Evolutionary conservation across 1,140 invertebrate species (phyloP).

Genomic region (Melipona quadrifasciata): DNA sequence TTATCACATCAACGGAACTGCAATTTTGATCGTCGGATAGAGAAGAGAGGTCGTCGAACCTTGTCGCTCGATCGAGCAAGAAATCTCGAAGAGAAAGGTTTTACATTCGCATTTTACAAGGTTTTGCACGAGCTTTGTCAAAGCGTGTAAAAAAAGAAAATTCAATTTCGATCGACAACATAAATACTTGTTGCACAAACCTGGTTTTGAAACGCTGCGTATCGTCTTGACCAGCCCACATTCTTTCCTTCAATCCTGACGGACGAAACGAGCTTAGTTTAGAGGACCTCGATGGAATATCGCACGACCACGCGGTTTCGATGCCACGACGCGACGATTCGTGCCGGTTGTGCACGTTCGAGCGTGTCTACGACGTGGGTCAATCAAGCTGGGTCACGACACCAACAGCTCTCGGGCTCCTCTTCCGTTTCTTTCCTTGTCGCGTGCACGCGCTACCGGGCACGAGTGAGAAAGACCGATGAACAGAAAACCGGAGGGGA

Average conservation of each 20-base stretch:
- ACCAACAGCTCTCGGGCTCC: constrained; percentile 16
- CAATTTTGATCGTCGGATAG: constrained; percentile 12
- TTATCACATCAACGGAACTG: constrained; percentile 8
- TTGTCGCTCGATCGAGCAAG: constrained; percentile 24
- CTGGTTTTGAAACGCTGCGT: constrained; percentile 77
- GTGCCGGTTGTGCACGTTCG: constrained; percentile 49
- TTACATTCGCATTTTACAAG: constrained; percentile 18
- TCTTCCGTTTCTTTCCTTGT: constrained; percentile 40
- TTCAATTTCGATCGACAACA: background rate
- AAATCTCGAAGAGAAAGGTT: constrained; percentile 31
- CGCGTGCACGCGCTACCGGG: background rate
- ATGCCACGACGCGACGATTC: constrained; percentile 28
- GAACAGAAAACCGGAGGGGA: constrained; percentile 15
- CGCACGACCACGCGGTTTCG: background rate
- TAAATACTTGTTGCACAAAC: constrained; percentile 51
- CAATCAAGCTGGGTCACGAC: constrained; percentile 60
- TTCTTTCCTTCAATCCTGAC: constrained; percentile 43
- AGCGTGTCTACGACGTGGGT: constrained; percentile 40
- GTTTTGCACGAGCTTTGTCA: constrained; percentile 13
- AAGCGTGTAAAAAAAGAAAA: background rate
- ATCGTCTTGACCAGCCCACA: constrained; percentile 78
- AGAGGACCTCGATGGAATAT: background rate
- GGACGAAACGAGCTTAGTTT: background rate
- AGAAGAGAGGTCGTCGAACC: constrained; percentile 28
- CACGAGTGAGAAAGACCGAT: background rate